A percentile compares a stretch with the other conserved stretches of the same genome.
Conservation (phyloP, 2,797 vertebrate species). For the Falco rusticolus region DNA sequence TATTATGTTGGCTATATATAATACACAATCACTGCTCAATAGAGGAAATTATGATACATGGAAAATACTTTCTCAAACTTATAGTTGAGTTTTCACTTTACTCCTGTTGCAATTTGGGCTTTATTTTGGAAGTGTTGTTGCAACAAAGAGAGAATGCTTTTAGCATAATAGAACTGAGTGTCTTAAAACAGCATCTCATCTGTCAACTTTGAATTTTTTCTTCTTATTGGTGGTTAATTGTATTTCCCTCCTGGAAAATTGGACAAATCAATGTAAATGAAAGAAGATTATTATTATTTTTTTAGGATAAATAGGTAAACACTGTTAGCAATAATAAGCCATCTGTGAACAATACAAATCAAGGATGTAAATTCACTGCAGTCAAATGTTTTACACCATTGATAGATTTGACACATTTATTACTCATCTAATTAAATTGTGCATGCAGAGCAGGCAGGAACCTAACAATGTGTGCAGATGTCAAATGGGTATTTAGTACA, state of each 20-base stretch:
- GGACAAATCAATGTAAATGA: constrained; percentile 59
- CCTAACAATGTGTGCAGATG: neutral
- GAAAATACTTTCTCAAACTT: constrained; percentile 58
- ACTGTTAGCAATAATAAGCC: neutral
- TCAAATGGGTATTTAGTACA: constrained; percentile 13
- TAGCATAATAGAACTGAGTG: constrained; percentile 77
- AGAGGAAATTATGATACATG: neutral
- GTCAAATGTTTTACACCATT: constrained; percentile 15
- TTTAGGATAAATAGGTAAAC: constrained; percentile 27
- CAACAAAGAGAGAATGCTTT: constrained; percentile 74
- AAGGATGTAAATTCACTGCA: constrained; percentile 11
- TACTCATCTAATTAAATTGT: constrained; percentile 53
- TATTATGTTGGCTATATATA: neutral
- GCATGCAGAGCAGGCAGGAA: constrained; percentile 20
- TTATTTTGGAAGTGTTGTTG: constrained; percentile 66
- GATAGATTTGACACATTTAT: constrained; percentile 46
- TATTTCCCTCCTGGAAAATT: constrained; percentile 70
- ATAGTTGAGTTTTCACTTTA: constrained; percentile 71
- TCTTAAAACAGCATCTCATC: constrained; percentile 74
- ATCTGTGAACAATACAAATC: neutral
- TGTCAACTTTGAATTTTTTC: constrained; percentile 66
- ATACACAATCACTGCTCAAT: neutral
- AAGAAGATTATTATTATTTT: constrained; percentile 9
- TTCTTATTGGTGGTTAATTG: constrained; percentile 67
- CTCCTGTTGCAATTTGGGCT: constrained; percentile 71